Conservation (phyloP, 2,113 vertebrate species). For the Gopherus evgoodei region DNA sequence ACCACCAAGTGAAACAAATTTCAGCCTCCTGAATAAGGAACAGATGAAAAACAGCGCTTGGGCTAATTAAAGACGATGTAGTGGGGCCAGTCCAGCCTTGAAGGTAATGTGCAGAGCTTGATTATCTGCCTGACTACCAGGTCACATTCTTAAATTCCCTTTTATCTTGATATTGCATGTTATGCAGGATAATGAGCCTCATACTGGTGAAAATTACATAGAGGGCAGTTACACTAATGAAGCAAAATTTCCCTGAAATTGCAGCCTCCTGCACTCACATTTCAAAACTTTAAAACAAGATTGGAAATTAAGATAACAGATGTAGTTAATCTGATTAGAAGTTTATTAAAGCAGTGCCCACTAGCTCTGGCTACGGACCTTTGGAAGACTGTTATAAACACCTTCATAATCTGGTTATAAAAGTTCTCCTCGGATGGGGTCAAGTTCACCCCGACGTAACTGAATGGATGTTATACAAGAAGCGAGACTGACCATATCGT, state of each 20-base stretch:
- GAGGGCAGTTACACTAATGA: conserved; percentile 59
- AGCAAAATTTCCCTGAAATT: conserved; percentile 60
- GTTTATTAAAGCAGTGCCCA: conserved; percentile 22
- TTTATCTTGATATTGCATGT: conserved; percentile 60
- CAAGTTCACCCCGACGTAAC: fast-evolving
- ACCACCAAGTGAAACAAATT: conserved; percentile 42
- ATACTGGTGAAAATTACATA: conserved; percentile 50
- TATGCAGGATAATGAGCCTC: conserved; percentile 52
- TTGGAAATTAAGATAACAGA: conserved; percentile 56
- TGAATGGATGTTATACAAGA: fast-evolving
- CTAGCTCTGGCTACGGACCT: neutral
- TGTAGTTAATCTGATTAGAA: conserved; percentile 4
- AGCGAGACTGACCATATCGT: neutral
- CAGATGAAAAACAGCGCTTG: conserved; percentile 32
- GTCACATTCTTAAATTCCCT: conserved; percentile 62
- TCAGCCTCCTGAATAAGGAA: neutral
- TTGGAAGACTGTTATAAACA: neutral
- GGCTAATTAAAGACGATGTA: conserved; percentile 56
- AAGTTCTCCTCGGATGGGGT: neutral
- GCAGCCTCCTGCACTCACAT: conserved; percentile 27
- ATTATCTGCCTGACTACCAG: conserved; percentile 53
- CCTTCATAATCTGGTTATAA: neutral
- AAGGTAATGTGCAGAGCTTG: conserved; percentile 39
- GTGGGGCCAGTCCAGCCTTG: conserved; percentile 20
- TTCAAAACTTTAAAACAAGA: conserved; percentile 41